Evolutionary conservation across 2,797 vertebrate genomes (phyloP).

Genomic region (Chiloscyllium punctatum): DNA sequence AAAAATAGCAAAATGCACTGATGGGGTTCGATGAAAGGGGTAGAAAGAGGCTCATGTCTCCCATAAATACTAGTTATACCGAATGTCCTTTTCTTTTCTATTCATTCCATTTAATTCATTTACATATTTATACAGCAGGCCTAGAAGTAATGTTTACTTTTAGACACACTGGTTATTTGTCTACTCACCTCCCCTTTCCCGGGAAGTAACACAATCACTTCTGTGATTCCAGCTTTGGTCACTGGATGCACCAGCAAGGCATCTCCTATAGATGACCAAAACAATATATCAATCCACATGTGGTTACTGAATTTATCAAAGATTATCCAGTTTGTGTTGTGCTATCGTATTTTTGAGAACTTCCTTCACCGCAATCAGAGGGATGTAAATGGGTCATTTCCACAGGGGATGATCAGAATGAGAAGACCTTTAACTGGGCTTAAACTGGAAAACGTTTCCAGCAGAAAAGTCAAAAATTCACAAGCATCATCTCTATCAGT

Average conservation of each 20-base stretch:
- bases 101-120: neutral
- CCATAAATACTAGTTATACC: neutral
- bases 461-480: neutral
- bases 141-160: neutral
- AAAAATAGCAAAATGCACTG: neutral
- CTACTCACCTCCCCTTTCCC: slow-evolving; percentile 69
- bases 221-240: slow-evolving; percentile 60
- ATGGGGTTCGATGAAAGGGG: neutral
- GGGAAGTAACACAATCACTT: slow-evolving; percentile 71
- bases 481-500: neutral
- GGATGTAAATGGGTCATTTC: no score
- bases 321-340: no score
- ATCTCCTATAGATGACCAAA: slow-evolving; percentile 60
- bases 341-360: neutral
- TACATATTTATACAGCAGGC: neutral
- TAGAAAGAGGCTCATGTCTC: neutral
- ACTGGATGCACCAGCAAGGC: slow-evolving; percentile 83
- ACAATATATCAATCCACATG: slow-evolving; percentile 8
- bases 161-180: neutral
- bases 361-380: neutral
- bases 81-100: neutral
- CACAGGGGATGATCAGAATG: neutral
- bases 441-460: neutral
- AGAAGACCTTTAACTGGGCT: neutral
- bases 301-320: neutral